Conservation (phyloP, 2,888 invertebrate genomes). For the Pecten maximus region DNA sequence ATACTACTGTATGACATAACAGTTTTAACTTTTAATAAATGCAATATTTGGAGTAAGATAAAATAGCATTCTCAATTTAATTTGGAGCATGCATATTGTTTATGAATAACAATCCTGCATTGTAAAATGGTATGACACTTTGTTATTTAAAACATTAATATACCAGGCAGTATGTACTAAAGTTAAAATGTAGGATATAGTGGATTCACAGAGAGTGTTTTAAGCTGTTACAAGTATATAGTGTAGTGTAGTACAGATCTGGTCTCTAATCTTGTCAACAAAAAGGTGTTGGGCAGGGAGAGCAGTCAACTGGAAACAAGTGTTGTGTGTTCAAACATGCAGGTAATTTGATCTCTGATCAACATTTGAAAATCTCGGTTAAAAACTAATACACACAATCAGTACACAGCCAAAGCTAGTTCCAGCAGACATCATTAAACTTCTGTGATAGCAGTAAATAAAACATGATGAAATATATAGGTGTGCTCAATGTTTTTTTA, state of each 20-base stretch:
- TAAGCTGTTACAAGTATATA: not conserved
- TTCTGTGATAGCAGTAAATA: not conserved
- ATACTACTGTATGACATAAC: too few relatives aligned
- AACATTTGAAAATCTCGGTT: not conserved
- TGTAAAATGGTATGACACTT: not conserved
- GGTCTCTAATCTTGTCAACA: slow-evolving; percentile 1
- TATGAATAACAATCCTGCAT: not conserved
- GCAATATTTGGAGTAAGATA: too few relatives aligned
- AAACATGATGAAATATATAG: not conserved
- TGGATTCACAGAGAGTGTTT: not conserved
- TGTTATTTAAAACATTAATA: not conserved
- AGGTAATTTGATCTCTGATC: not conserved
- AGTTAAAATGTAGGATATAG: not conserved
- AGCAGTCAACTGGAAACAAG: not conserved
- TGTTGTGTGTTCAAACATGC: not conserved
- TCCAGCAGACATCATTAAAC: not conserved
- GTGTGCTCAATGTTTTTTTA: not conserved
- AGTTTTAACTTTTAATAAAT: too few relatives aligned
- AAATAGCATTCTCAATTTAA: too few relatives aligned
- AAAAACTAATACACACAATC: not conserved
- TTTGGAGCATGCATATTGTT: not conserved
- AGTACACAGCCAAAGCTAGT: not conserved
- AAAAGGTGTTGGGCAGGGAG: not conserved
- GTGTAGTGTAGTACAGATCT: not conserved
- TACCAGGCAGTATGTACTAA: too few relatives aligned